These are phyloP conservation scores for Busseola fusca DNA, from an alignment of 2,888 invertebrate genomes.

Conservation along the genomic window DNA sequence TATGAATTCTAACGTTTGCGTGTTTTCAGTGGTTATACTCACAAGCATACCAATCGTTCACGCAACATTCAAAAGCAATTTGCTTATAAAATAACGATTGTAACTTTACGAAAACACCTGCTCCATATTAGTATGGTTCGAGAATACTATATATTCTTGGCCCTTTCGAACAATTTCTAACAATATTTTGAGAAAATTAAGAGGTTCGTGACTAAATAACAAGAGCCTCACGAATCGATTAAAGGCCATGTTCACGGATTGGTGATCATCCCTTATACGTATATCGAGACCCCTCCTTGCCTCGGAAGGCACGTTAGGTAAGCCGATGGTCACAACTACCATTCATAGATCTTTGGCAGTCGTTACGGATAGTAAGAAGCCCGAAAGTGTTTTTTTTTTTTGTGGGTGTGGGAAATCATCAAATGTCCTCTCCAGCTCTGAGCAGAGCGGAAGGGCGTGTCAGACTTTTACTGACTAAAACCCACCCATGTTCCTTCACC, in stretches of 20 bases:
- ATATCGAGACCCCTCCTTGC: background rate
- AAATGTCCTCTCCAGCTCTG: too few species aligned
- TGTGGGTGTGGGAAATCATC: too few species aligned
- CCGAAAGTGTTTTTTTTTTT: too few species aligned
- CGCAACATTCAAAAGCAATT: background rate
- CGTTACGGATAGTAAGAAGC: background rate
- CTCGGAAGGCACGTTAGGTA: background rate
- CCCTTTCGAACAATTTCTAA: background rate
- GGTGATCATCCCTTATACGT: background rate
- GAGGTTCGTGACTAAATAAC: background rate
- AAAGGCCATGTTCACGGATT: background rate
- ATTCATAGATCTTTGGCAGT: background rate
- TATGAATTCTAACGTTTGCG: slow-evolving; percentile 10
- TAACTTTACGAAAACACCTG: background rate
- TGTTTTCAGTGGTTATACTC: background rate
- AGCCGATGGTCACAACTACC: background rate
- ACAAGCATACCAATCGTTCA: background rate
- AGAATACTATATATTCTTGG: background rate
- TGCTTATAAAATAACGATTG: background rate
- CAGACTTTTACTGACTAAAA: too few species aligned
- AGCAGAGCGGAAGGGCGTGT: too few species aligned
- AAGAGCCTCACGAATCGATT: background rate
- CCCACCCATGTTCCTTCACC: too few species aligned
- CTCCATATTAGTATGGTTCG: background rate
- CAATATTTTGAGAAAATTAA: background rate